Evolutionary conservation across 2,888 invertebrate genomes (phyloP).

Genomic region (Caenorhabditis wallacei): DNA sequence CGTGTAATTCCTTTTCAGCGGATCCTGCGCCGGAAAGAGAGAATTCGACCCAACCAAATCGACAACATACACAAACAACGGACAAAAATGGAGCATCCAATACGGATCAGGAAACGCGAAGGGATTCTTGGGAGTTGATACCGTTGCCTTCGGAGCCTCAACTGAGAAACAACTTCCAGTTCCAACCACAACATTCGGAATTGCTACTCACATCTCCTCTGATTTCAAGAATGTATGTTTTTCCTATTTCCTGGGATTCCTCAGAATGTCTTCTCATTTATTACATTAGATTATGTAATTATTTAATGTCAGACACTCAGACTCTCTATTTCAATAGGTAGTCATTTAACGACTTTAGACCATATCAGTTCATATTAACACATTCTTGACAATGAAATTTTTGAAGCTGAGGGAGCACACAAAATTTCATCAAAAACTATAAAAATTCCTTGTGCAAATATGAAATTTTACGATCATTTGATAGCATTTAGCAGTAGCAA

Average conservation of each 20-base stretch:
- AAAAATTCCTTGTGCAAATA: background rate
- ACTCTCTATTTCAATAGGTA: no score
- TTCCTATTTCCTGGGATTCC: background rate
- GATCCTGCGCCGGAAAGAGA: constrained; percentile 86
- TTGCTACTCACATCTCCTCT: constrained; percentile 73
- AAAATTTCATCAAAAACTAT: background rate
- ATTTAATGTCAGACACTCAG: background rate
- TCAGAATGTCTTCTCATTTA: no score
- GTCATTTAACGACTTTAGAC: no score
- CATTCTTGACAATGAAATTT: background rate
- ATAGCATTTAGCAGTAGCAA: background rate
- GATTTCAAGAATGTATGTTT: constrained; percentile 71
- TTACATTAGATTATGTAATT: background rate
- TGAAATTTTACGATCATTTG: background rate
- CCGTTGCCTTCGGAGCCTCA: constrained; percentile 78
- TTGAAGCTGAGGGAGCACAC: no score
- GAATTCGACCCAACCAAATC: constrained; percentile 94
- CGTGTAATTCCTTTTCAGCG: constrained; percentile 10
- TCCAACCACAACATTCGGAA: constrained; percentile 76
- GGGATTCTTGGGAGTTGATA: constrained; percentile 84
- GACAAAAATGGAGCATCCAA: constrained; percentile 84
- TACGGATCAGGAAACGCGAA: constrained; percentile 84
- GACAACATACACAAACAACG: constrained; percentile 86
- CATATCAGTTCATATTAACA: background rate
- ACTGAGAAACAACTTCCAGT: constrained; percentile 68